Conservation (phyloP, 2,113 vertebrate species). For the Cyanocitta stelleri region DNA sequence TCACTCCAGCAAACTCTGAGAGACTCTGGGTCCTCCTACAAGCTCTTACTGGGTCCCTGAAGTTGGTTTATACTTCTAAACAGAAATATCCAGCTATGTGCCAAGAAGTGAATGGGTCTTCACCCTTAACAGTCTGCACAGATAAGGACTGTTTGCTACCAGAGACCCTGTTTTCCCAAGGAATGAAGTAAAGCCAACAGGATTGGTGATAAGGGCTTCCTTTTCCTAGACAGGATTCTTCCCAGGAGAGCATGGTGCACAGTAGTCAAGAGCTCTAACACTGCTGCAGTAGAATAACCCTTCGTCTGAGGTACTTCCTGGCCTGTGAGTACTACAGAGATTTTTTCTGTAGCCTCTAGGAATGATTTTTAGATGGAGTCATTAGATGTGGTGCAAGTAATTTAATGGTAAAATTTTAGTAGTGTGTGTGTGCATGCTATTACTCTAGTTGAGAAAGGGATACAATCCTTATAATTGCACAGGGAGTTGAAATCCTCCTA, state of each 20-base stretch:
- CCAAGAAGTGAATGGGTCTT: slow-evolving; percentile 18
- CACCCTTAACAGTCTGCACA: neutral
- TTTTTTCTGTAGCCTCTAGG: neutral
- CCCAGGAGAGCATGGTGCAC: neutral
- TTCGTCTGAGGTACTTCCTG: neutral
- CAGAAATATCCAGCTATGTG: neutral
- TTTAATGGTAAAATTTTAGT: neutral
- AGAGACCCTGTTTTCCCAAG: slow-evolving; percentile 1
- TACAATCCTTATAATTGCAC: neutral
- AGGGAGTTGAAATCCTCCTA: neutral
- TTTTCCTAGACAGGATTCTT: neutral
- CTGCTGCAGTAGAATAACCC: neutral
- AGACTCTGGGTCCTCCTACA: slow-evolving; percentile 39
- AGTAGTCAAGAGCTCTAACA: neutral
- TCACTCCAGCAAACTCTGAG: neutral
- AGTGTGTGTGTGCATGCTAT: neutral
- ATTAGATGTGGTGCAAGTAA: neutral
- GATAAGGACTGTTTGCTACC: neutral
- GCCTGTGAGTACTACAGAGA: slow-evolving; percentile 7
- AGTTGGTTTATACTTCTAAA: slow-evolving; percentile 14
- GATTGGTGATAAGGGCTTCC: neutral
- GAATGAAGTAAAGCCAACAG: neutral
- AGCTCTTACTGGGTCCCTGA: slow-evolving; percentile 20
- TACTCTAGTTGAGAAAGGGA: neutral
- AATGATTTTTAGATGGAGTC: neutral